Percentiles rank a stretch among this genome's conserved stretches.
Evolutionary conservation across 35 echinoderm and acorn worm species (phyloP).

Genomic region (Holothuria glaberrima): DNA sequence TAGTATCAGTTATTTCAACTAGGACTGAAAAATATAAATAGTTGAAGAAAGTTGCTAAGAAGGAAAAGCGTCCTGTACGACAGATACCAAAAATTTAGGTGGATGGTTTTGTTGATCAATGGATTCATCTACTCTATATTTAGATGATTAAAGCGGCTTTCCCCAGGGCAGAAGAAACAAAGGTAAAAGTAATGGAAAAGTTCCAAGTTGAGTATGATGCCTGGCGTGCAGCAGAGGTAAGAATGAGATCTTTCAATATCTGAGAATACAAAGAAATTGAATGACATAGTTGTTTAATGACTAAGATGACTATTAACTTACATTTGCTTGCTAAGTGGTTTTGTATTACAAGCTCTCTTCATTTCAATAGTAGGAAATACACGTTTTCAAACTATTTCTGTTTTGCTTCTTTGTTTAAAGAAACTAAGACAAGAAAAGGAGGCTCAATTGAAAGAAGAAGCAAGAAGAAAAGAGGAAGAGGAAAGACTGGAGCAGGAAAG

Average conservation of each 20-base stretch:
- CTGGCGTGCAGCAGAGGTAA: conserved; percentile 81
- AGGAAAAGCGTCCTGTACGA: too few relatives aligned
- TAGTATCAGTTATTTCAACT: too few relatives aligned
- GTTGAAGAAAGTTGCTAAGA: too few relatives aligned
- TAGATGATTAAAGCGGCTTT: conserved; percentile 87
- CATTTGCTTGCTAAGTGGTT: too few relatives aligned
- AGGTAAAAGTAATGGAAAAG: conserved; percentile 73
- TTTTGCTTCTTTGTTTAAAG: conserved; percentile 41
- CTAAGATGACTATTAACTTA: too few relatives aligned
- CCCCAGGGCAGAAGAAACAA: conserved; percentile 90
- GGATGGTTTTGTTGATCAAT: background rate
- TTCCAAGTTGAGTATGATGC: conserved; percentile 70
- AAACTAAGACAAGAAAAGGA: conserved; percentile 72
- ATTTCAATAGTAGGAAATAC: too few relatives aligned
- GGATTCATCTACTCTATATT: background rate
- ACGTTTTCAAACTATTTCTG: background rate
- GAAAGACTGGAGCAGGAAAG: conserved; percentile 48
- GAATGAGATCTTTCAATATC: background rate
- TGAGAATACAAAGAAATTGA: too few relatives aligned
- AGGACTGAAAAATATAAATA: too few relatives aligned
- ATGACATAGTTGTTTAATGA: too few relatives aligned
- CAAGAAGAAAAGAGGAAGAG: conserved; percentile 61
- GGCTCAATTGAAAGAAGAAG: conserved; percentile 40
- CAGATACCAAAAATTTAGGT: too few relatives aligned
- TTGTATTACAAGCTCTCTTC: too few relatives aligned